Evolutionary conservation across 2,797 vertebrate genomes (phyloP), one percentile per base, ranked within the genome.

Genomic region (Lagodon rhomboides): DNA sequence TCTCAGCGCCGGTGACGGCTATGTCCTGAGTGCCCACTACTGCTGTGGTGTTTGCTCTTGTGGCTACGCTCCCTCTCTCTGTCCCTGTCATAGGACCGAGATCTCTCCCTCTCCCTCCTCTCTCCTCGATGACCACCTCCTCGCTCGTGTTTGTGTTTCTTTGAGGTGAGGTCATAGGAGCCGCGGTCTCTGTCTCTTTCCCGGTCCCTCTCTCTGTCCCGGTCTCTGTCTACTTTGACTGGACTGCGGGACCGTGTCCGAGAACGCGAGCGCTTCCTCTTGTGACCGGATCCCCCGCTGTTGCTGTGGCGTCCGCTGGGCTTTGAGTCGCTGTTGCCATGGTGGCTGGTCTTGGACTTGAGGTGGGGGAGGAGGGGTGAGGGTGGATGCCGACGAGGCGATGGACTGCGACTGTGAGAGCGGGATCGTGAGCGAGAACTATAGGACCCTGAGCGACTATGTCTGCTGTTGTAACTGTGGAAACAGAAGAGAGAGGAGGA

Each of bases 91-190:
- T 98, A 99, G 1, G 98, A 99, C 18, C 97, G 97, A 1, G 98
- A 99, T 3, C 98, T 89, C 83, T 98, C 97, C 0, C 98, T 88
- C 60, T 98, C 97, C 0, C 97, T 95, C 56, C 98, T 91, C 65
- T 99, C 98, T 5, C 95, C 94, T 70, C 98, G 96, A 81, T 99
- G 98, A 0, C 94, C 90, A 2, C 88, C 68, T 7, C 96, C 89
- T 55, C 97, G 95, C 84, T 99, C 98, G 0, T 99, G 98, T 89
- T 98, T 95, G 94, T 99, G 98, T 91, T 99, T 99, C 95, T 99
- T 99, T 79, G 96, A 87, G 0, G 96, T 93, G 77, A 97, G 95
- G 86, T 97, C 96, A 0, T 95, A 94, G 0, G 98, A 94, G 10
- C 94, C 76, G 13, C 97, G 97, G 23, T 99, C 97, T 61, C 94